Conservation (phyloP, 2,888 invertebrate genomes). For the Ochropacha duplaris region DNA sequence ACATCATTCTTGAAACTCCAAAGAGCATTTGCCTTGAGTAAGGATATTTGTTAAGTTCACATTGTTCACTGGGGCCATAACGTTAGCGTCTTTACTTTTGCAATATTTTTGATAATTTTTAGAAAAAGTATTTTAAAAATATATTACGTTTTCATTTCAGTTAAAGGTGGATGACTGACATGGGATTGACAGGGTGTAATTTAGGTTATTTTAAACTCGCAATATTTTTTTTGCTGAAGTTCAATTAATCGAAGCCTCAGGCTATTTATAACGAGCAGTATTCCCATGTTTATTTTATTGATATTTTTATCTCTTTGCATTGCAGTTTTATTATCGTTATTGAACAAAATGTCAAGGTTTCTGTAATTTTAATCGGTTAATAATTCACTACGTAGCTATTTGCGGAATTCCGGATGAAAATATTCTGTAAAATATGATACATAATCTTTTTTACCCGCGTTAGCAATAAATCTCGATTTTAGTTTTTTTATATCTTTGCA, state of each 20-base stretch:
- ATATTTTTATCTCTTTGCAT: too few relatives aligned
- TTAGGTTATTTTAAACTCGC: background rate
- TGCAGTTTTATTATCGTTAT: constrained; percentile 12
- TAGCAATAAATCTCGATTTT: too few relatives aligned
- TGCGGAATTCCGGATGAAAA: background rate
- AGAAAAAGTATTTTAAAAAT: too few relatives aligned
- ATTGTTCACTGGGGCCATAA: background rate
- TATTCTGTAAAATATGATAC: background rate
- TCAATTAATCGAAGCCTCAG: background rate
- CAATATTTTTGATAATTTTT: background rate
- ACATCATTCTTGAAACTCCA: background rate
- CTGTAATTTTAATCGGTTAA: background rate
- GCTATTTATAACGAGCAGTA: background rate
- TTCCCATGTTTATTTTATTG: background rate
- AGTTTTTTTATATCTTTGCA: too few relatives aligned
- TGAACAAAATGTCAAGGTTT: constrained; percentile 35
- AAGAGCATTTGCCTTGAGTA: constrained; percentile 9
- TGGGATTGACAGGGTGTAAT: background rate
- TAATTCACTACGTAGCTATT: background rate
- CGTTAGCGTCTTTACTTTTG: background rate
- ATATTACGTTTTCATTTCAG: background rate
- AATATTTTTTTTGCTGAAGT: background rate
- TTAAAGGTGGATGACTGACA: background rate
- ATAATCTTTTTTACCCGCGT: too few relatives aligned
- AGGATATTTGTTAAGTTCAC: constrained; percentile 20